These are phyloP conservation scores for Isichthys henryi DNA, from an alignment of 2,113 vertebrate genomes.

Conservation along the genomic window DNA sequence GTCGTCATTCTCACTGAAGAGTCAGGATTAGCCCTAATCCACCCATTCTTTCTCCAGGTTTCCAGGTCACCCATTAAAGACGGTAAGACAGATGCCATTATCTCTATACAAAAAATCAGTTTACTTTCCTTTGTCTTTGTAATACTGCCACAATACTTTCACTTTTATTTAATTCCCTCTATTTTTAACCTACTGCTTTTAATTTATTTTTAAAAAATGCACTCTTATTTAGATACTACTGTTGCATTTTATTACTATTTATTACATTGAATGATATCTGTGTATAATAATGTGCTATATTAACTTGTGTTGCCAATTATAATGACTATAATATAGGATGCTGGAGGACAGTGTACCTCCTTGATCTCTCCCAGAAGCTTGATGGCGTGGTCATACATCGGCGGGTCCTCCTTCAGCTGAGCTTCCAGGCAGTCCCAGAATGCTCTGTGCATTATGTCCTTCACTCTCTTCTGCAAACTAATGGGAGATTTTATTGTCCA, in stretches of 20 bases:
- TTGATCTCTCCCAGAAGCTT: slow-evolving; percentile 12
- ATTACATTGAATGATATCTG: not conserved
- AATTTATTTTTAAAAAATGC: not conserved
- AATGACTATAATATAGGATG: not conserved
- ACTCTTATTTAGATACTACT: not conserved
- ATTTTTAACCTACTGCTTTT: not conserved
- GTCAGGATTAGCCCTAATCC: not conserved
- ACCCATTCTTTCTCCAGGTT: not conserved
- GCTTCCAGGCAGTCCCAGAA: slow-evolving; percentile 91
- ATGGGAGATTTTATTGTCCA: not conserved
- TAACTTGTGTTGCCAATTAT: not conserved
- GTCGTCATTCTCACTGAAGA: not conserved
- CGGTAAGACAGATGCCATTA: not conserved
- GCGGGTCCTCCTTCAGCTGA: slow-evolving; percentile 81
- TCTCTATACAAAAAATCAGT: not conserved
- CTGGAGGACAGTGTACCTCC: not conserved
- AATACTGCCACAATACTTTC: not conserved
- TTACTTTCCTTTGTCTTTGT: not conserved
- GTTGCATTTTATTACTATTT: not conserved
- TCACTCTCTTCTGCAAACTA: slow-evolving; percentile 84
- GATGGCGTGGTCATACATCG: not conserved
- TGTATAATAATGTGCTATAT: not conserved
- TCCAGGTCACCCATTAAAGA: not conserved
- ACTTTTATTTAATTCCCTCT: not conserved
- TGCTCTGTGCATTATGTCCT: slow-evolving; percentile 89